Percentiles rank a stretch among this genome's conserved stretches.
Conservation (phyloP, 2,113 vertebrate genomes). For the Erythrocercus mccallii region DNA sequence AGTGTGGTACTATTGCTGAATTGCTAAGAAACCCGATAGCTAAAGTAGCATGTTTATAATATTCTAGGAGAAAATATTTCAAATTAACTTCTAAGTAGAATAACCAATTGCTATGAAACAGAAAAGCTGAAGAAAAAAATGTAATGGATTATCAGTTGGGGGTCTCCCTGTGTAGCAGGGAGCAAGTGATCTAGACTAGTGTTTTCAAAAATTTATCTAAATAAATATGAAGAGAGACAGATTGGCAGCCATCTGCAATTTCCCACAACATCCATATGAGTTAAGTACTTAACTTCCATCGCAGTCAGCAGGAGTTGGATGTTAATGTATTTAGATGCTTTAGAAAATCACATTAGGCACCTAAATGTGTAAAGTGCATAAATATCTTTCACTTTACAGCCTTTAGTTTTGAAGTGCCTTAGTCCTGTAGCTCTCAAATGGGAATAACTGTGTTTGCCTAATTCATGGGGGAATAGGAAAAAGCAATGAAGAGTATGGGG, state of each 20-base stretch:
- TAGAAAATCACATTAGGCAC: conserved; percentile 2
- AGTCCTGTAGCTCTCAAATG: background rate
- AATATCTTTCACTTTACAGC: background rate
- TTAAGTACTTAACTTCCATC: background rate
- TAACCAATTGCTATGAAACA: background rate
- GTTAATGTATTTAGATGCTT: conserved; percentile 19
- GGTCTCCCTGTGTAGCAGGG: background rate
- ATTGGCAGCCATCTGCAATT: background rate
- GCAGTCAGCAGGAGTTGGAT: background rate
- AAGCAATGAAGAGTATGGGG: background rate
- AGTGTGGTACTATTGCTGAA: background rate
- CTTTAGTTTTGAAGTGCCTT: background rate
- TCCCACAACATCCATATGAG: background rate
- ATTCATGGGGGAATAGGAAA: background rate
- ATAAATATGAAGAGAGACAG: background rate
- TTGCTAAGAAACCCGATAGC: background rate
- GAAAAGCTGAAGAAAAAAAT: background rate
- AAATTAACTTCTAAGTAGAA: background rate
- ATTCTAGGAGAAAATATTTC: background rate
- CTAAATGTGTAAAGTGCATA: background rate
- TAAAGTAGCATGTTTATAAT: background rate
- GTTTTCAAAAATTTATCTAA: conserved; percentile 10
- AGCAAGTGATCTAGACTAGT: background rate
- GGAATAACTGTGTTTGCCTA: background rate
- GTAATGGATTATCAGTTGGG: background rate